Base-by-base conservation (phyloP, 2,888 invertebrate genomes). In the Tetragonula carbonaria region DNA sequence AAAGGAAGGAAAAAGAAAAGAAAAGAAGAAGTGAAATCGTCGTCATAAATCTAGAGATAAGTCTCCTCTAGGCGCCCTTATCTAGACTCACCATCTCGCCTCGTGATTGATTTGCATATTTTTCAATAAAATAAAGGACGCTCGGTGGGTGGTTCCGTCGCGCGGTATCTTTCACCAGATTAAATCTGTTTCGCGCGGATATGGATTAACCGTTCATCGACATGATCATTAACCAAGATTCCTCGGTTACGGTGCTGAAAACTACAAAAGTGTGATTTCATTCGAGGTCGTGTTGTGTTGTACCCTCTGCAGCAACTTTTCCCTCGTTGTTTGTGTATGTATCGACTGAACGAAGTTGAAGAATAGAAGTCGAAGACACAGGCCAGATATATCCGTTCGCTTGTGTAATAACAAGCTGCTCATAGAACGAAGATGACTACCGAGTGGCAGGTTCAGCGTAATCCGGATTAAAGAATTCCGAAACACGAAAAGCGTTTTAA, bases 401-500 rank as follows among this genome's bases (percentile, higher is more conserved):
- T 88, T 68, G 80, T 78, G 80, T 70, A 84, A 85, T 70, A 84
- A 85, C 87, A 76, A 68, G 67, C 53, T 63, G 67, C 2, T 74
- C 65, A 57, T 33, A 74, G 55, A 74, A 74, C 72, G 74, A 21
- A 51, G 77, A 87, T 70, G 85, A 91, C 91, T 89, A 92, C 90
- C 89, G 87, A 88, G 86, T 85, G 87, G 91, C 90, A 90, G 91
- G 88, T 90, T 89, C 87, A 87, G 76, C 89, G 87, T 94, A 94
- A 94, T 94, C 94, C 94, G 94, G 94, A 94, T 94, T 93, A 94
- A 92, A 91, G 88, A 90, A 91, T 93, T 91, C 90, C 86, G 88
- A 91, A 93, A 94, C 94, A 94, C 85, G 93, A 87, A 94, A 94
- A 94, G 91, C 93, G 91, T 94, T 94, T 94, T 94, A 94, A 93